A percentile compares a stretch with the other conserved stretches of the same genome.
phyloP scores from a whole-genome alignment of 2,797 vertebrate genomes.

The Cyprinella venusta region DNA sequence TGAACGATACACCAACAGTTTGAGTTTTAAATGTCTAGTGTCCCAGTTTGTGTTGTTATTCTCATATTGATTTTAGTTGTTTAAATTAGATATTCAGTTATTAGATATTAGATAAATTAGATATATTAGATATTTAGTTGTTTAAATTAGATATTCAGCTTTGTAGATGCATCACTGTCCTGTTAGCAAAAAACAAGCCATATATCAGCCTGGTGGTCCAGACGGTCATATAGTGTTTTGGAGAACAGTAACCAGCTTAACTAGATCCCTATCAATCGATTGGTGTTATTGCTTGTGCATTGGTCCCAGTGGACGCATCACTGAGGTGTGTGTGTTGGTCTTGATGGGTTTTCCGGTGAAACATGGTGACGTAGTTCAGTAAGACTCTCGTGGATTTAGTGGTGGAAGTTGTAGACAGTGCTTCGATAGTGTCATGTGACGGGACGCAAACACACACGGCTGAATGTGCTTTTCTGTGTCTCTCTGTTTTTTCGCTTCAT shows the following conservation, averaged over 20 bases:
- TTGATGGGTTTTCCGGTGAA: not conserved
- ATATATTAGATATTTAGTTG: too few relatives aligned
- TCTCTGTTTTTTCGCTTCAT: slow-evolving; percentile 77
- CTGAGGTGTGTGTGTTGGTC: not conserved
- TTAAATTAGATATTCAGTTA: not conserved
- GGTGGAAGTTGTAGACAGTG: not conserved
- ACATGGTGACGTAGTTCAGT: not conserved
- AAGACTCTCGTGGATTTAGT: not conserved
- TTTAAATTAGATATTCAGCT: not conserved
- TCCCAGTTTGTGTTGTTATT: not conserved
- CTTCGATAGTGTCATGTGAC: not conserved
- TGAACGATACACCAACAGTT: not conserved
- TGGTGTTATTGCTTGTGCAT: not conserved
- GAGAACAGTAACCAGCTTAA: not conserved
- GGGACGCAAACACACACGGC: slow-evolving; percentile 12
- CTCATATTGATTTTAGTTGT: not conserved
- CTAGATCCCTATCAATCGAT: not conserved
- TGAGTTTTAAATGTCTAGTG: not conserved
- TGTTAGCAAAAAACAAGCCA: not conserved
- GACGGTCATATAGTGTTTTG: not conserved
- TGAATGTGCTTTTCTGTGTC: slow-evolving; percentile 76
- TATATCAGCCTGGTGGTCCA: not conserved
- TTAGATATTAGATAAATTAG: too few relatives aligned
- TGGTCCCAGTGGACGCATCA: not conserved
- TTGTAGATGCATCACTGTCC: not conserved